phyloP scores from a whole-genome alignment of 2,888 invertebrate species.

The Buathra laborator region DNA sequence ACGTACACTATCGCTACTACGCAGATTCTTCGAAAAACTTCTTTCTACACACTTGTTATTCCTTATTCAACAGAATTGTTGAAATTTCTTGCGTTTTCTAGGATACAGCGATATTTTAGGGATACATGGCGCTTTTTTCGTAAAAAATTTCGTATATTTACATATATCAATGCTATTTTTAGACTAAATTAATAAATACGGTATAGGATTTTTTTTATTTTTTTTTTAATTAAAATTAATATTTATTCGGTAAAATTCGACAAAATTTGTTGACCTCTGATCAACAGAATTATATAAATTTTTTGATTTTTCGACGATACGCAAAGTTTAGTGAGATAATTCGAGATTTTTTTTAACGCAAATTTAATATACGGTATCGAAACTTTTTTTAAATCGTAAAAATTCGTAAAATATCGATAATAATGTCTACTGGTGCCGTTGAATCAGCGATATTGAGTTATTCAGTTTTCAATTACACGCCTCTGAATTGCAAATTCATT shows the following conservation, averaged over 20 bases:
- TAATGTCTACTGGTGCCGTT: too few species aligned
- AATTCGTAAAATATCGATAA: too few species aligned
- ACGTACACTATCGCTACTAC: background rate
- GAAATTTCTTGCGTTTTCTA: background rate
- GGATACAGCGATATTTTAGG: background rate
- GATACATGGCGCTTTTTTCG: background rate
- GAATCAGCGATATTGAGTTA: background rate
- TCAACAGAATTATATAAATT: background rate
- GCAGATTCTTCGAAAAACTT: slow-evolving; percentile 15
- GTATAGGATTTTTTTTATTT: background rate
- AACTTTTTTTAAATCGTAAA: background rate
- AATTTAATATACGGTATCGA: background rate
- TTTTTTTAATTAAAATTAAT: background rate
- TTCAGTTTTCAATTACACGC: background rate
- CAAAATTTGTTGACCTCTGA: background rate
- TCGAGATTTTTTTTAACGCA: background rate
- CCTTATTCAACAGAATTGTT: slow-evolving; percentile 16
- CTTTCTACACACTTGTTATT: slow-evolving; percentile 28
- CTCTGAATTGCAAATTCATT: background rate
- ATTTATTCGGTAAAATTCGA: background rate
- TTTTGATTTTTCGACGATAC: too few species aligned
- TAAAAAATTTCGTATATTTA: too few species aligned
- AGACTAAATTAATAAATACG: too few species aligned
- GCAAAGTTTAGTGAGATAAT: too few species aligned
- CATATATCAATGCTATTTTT: too few species aligned